A percentile compares a stretch with the other conserved stretches of the same genome.
phyloP scores from a whole-genome alignment of 2,888 invertebrate genomes.

The Timema podura region DNA sequence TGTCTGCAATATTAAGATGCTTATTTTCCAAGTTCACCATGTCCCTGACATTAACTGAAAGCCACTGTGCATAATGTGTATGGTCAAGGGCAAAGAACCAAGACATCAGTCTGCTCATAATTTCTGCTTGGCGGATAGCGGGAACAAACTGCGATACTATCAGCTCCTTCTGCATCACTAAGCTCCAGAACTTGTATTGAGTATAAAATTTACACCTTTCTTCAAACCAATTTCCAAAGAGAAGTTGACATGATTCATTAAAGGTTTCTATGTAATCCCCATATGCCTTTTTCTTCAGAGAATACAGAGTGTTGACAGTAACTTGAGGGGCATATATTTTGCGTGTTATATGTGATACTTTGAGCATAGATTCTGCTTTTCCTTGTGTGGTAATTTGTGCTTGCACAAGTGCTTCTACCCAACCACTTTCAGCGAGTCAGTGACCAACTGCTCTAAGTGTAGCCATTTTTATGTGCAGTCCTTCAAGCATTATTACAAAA shows the following conservation, averaged over 20 bases:
- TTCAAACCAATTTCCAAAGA: neutral
- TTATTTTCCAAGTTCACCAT: neutral
- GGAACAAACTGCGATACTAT: neutral
- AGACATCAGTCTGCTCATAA: neutral
- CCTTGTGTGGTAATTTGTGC: slow-evolving; percentile 18
- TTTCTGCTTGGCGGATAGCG: neutral
- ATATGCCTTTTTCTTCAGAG: neutral
- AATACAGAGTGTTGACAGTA: neutral
- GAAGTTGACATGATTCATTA: neutral
- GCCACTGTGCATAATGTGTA: neutral
- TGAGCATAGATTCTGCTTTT: slow-evolving; percentile 16
- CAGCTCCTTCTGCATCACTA: neutral
- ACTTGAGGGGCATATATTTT: slow-evolving; percentile 18
- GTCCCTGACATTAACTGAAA: slow-evolving; percentile 4
- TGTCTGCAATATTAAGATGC: neutral
- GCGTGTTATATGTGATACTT: slow-evolving; percentile 13
- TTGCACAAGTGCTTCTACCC: slow-evolving; percentile 14
- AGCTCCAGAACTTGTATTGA: neutral
- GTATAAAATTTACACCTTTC: neutral
- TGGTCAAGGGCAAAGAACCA: neutral
- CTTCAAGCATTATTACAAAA: slow-evolving; percentile 17
- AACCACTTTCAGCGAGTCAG: slow-evolving; percentile 18
- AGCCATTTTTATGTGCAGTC: slow-evolving; percentile 20
- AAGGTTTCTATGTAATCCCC: neutral
- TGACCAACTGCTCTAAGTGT: neutral